phyloP scores from a whole-genome alignment of 2,888 invertebrate species.

The Cheilosia impressa region DNA sequence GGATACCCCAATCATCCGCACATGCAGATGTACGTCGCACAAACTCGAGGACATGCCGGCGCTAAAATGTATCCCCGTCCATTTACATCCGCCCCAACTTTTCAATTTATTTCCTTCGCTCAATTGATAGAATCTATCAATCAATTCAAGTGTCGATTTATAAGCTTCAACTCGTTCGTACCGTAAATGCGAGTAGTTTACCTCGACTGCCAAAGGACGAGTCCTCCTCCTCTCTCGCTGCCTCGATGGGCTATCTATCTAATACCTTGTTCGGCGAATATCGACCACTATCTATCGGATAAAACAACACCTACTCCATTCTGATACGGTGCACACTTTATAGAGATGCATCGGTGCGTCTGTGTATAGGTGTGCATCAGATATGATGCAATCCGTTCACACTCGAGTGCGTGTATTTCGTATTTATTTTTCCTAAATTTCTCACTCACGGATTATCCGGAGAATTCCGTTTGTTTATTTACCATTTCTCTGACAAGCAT shows the following conservation, averaged over 20 bases:
- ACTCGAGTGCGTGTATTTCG: conserved; percentile 44
- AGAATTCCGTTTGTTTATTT: conserved; percentile 68
- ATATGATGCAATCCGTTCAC: conserved; percentile 54
- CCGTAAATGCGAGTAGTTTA: background rate
- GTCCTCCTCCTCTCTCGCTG: background rate
- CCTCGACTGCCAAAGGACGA: conserved; percentile 15
- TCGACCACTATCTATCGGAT: conserved; percentile 18
- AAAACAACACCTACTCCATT: conserved; percentile 16
- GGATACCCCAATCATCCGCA: conserved; percentile 36
- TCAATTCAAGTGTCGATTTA: conserved; percentile 75
- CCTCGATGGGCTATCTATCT: conserved; percentile 10
- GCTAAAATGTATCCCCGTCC: conserved; percentile 57
- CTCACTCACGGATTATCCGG: conserved; percentile 57
- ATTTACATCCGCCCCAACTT: conserved; percentile 69
- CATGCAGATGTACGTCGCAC: conserved; percentile 53
- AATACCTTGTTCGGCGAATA: conserved; percentile 15
- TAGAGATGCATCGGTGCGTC: background rate
- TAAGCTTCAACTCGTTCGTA: conserved; percentile 61
- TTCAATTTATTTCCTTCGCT: conserved; percentile 74
- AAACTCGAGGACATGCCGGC: conserved; percentile 27
- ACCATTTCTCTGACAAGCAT: conserved; percentile 62
- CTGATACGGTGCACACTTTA: too few relatives aligned
- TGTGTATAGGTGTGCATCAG: background rate
- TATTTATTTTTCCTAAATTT: conserved; percentile 60
- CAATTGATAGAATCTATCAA: conserved; percentile 75